Evolutionary conservation across 1,140 invertebrate genomes (phyloP).

Genomic region (Hesperophylax magnus): DNA sequence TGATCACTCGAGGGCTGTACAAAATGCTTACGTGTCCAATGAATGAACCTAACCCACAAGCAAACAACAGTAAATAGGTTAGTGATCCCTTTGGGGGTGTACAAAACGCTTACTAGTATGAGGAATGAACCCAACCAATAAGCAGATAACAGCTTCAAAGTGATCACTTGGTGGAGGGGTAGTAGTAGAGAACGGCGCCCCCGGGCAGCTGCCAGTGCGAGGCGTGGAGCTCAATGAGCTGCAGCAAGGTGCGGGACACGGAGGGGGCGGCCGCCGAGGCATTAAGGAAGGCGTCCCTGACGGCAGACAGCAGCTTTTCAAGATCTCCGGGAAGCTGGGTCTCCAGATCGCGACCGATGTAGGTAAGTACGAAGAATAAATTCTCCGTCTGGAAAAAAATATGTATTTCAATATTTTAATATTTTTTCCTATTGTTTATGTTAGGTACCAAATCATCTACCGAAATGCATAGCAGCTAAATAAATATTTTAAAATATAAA

Average conservation of each 20-base stretch:
- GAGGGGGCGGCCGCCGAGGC: slow-evolving; percentile 75
- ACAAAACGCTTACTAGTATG: not conserved
- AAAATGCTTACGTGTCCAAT: not conserved
- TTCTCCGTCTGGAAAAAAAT: slow-evolving; percentile 81
- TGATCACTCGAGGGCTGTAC: too few relatives aligned
- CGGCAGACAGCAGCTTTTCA: slow-evolving; percentile 80
- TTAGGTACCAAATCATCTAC: too few relatives aligned
- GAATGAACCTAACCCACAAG: not conserved
- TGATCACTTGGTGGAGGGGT: slow-evolving; percentile 76
- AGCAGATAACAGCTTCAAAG: not conserved
- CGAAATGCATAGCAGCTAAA: too few relatives aligned
- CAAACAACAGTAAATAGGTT: not conserved
- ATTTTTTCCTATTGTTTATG: too few relatives aligned
- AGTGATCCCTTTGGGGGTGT: not conserved
- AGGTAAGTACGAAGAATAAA: slow-evolving; percentile 88
- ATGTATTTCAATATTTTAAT: too few relatives aligned
- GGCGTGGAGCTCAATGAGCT: slow-evolving; percentile 90
- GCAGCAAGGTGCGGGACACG: slow-evolving; percentile 85
- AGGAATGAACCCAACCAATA: too few relatives aligned
- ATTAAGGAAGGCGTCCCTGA: slow-evolving; percentile 89
- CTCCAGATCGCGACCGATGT: slow-evolving; percentile 88
- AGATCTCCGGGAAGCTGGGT: slow-evolving; percentile 83
- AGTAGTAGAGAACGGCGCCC: slow-evolving; percentile 91
- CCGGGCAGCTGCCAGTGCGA: slow-evolving; percentile 91
- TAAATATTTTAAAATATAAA: too few relatives aligned